Evolutionary conservation across 2,888 invertebrate species (phyloP), one percentile per base, ranked within the genome.

Genomic region (Lycocerus yunnanus): DNA sequence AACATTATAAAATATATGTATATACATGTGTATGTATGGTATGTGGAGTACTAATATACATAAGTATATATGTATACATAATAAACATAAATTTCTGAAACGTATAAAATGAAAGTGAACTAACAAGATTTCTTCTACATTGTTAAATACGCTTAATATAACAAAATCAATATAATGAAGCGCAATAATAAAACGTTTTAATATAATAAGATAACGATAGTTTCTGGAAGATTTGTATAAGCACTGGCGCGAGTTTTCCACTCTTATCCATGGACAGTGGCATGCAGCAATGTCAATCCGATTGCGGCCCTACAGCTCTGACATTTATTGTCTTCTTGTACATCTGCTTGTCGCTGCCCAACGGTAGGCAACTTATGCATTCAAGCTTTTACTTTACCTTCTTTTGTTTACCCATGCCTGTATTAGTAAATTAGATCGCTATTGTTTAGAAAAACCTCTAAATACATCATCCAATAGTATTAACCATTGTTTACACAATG

Each of bases 291-390:
- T 86, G 85, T 85, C 85, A 84, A 81, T 85, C 85, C 84, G 83
- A 86, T 83, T 84, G 84, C 83, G 85, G 86, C 81, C 85, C 84
- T 82, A 83, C 86, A 84, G 86, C 86, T 80, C 81, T 87, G 84
- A 85, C 86, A 83, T 84, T 87, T 84, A 83, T 86, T 84, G 84
- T 87, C 82, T 84, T 87, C 82, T 86, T 87, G 83, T 85, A 86
- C 86, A 85, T 87, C 86, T 87, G 86, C 85, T 84, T 87, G 83
- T 86, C 85, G 84, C 85, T 87, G 85, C 87, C 87, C 84, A 85
- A 87, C 84, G 87, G 87, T 87, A 87, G 81, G 85, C 68, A 74
- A 71, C 15, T 21, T 59, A 21, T 43, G 15, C 76, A 58, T 21
- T 58, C 63, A 61, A 27, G 6, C n/a, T n/a, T 43, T 43, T 43